Conservation (phyloP, 1,140 invertebrate genomes). For the Bombus sylvicola region DNA sequence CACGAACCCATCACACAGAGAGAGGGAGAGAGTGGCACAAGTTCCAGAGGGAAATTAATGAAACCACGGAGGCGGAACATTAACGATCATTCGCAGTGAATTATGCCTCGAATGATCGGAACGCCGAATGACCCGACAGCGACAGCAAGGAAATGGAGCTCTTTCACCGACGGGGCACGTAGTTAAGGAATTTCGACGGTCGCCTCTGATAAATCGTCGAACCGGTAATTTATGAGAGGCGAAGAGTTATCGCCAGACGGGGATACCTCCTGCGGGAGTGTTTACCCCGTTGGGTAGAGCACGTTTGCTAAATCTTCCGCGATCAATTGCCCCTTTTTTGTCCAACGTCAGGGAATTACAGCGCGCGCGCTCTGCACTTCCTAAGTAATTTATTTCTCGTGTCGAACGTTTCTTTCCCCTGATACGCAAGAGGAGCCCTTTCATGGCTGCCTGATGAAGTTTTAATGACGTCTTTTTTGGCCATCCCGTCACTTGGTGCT, state of each 20-base stretch:
- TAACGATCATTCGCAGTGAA: constrained; percentile 30
- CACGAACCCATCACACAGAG: not conserved
- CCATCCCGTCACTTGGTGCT: not conserved
- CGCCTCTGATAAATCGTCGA: constrained; percentile 37
- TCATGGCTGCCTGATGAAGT: constrained; percentile 39
- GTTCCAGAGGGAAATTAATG: constrained; percentile 15
- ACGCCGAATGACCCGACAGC: not conserved
- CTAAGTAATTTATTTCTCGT: constrained; percentile 48
- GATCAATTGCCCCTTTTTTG: constrained; percentile 39
- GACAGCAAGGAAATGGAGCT: constrained; percentile 16
- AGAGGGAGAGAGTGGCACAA: not conserved
- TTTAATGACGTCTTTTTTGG: constrained; percentile 37
- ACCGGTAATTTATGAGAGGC: constrained; percentile 39
- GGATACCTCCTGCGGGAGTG: constrained; percentile 20
- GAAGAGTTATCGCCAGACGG: constrained; percentile 29
- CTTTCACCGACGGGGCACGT: not conserved
- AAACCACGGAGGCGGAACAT: not conserved
- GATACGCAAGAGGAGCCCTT: not conserved
- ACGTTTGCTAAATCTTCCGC: constrained; percentile 50
- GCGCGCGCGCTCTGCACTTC: not conserved
- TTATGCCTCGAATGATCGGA: constrained; percentile 11
- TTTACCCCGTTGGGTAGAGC: constrained; percentile 22
- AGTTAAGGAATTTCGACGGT: constrained; percentile 30
- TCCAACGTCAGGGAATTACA: constrained; percentile 29
- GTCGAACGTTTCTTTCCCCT: constrained; percentile 35